Percentiles rank a stretch among this genome's conserved stretches.
Evolutionary conservation across 2,113 vertebrate genomes (phyloP).

Genomic region (Prolemur simus): DNA sequence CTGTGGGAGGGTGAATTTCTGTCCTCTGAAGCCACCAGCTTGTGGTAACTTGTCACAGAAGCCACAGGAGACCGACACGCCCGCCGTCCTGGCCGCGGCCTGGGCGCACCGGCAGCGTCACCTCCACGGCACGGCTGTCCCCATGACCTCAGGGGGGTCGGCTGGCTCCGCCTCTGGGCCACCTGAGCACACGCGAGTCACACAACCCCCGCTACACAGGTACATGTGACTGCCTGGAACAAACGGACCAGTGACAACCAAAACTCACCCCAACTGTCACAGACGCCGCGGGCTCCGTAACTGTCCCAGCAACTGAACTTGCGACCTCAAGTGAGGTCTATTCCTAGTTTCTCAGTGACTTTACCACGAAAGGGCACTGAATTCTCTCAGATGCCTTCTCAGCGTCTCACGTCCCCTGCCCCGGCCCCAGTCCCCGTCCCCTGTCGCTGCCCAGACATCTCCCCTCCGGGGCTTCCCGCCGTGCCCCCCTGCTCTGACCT

Average conservation of each 20-base stretch:
- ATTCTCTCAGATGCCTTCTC: too few species aligned
- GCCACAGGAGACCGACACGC: accelerated
- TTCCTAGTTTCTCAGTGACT: too few species aligned
- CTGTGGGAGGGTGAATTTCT: accelerated
- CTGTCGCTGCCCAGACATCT: too few species aligned
- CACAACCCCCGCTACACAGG: background rate
- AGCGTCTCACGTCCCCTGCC: too few species aligned
- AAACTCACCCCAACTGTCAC: background rate
- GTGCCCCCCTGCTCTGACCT: too few species aligned
- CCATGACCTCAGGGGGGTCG: background rate
- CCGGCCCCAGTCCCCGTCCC: too few species aligned
- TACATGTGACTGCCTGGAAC: background rate
- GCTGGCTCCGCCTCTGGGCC: too few species aligned
- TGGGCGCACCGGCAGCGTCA: accelerated
- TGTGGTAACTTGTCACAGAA: too few species aligned
- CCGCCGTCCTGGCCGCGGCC: accelerated
- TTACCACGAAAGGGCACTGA: too few species aligned
- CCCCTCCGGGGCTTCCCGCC: too few species aligned
- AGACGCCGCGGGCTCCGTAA: background rate
- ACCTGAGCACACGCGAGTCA: background rate
- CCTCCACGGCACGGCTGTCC: background rate
- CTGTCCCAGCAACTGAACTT: background rate
- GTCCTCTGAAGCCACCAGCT: background rate
- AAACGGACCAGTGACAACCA: background rate
- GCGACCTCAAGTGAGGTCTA: too few species aligned